Evolutionary conservation across 2,797 vertebrate genomes (phyloP), one percentile per base, ranked within the genome.

Genomic region (Tapirus indicus): DNA sequence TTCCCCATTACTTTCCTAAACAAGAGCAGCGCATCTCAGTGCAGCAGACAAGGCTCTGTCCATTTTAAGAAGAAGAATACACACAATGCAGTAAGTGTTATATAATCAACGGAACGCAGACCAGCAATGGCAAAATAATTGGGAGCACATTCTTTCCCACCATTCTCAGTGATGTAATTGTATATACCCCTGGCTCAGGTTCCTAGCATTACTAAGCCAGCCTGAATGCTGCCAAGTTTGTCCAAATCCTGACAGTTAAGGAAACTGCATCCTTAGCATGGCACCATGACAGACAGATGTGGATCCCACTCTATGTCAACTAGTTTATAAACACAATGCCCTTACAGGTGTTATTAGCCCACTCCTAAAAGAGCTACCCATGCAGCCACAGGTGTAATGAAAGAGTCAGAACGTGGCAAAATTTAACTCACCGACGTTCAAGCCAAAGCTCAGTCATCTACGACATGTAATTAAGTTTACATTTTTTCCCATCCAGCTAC

Each of bases 1-100:
- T 93, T 94, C 92, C 85, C 72, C 32, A 68, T 95, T 89, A 91
- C 56, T 75, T 85, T 95, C 94, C 91, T 87, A 96, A 98, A 97
- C 74, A 96, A 98, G 96, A 95, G 88, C 84, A 12, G 56, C 3
- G 29, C 2, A 0, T 94, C 97, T 92, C 95, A 41, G 86, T 56
- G 2, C 78, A 35, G 69, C 94, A 96, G 74, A 94, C 97, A 94
- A 71, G 72, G 89, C 88, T 95, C 94, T 98, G 97, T 97, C 97
- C 97, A 98, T 98, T 98, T 99, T 97, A 98, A 98, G 98, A 98
- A 98, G 97, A 98, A 98, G 35, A 96, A 83, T 14, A 96, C 60
- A 20, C 91, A 97, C 2, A 0, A 54, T 62, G 93, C 86, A 77
- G 93, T 77, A 83, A 92, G 89, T 62, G 83, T 97, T 94, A 95